Evolutionary conservation across 2,113 vertebrate genomes (phyloP).

Genomic region (Rhinichthys klamathensis): DNA sequence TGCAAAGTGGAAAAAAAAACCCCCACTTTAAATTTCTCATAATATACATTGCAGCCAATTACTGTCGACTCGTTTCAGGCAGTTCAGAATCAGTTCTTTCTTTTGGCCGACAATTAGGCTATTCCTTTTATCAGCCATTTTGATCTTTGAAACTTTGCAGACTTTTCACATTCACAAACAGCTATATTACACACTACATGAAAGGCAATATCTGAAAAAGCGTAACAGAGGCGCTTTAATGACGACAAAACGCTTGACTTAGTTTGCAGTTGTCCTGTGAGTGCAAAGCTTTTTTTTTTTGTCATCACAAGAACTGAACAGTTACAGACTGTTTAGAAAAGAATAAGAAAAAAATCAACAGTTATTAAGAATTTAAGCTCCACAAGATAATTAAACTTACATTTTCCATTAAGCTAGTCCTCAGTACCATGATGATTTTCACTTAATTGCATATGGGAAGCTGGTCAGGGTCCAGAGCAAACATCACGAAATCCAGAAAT

Average conservation of each 20-base stretch:
- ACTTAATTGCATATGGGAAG: conserved; percentile 41
- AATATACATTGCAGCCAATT: too few species aligned
- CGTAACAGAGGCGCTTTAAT: not conserved
- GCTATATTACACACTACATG: too few species aligned
- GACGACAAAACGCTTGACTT: not conserved
- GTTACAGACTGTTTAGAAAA: not conserved
- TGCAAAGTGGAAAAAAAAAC: too few species aligned
- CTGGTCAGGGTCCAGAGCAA: conserved; percentile 17
- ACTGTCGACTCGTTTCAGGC: too few species aligned
- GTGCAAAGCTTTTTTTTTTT: not conserved
- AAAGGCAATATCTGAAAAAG: too few species aligned
- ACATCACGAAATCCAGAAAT: not conserved
- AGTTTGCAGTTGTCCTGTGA: not conserved
- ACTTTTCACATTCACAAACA: too few species aligned
- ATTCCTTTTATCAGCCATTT: too few species aligned
- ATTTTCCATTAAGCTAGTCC: conserved; percentile 33
- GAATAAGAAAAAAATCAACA: not conserved
- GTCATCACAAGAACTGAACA: not conserved
- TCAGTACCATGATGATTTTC: conserved; percentile 35
- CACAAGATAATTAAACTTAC: not conserved
- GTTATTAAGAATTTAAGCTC: not conserved
- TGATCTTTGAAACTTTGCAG: too few species aligned
- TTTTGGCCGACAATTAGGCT: too few species aligned
- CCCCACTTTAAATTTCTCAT: too few species aligned
- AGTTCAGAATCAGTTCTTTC: too few species aligned